Base-by-base conservation (phyloP, 2,113 vertebrate species). In the Sturnira hondurensis region DNA sequence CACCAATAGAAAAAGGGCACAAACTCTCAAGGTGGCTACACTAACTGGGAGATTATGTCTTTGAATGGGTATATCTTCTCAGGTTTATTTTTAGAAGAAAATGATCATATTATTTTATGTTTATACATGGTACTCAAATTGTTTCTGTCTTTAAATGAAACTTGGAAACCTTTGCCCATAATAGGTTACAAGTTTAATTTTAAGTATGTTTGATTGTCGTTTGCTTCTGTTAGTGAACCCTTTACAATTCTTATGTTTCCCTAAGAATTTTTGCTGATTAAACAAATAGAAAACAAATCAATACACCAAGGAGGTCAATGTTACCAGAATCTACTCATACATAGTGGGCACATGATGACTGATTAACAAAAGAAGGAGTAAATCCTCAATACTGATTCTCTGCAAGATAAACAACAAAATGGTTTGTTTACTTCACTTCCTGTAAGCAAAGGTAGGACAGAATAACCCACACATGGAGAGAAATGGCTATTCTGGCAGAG, bases 61-160 rank as follows among this genome's bases (percentile, higher is more conserved):
- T 73, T 26, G 26, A 16, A 58, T 36, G 67, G n/a, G 45, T 56
- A 83, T 2, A 58, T 4, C 6, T 22, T 78, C 81, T 65, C 6
- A n/a, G 41, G 45, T 71, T 67, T 56, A 54, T 78, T 93, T 93
- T 77, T 77, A 91, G 80, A 77, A 93, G 31, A 47, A 31, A 82
- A 86, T 38, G 20, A 83, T 71, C 24, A 33, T 31, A 28, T 70
- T 45, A 86, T 95, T 96, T 93, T 65, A 80, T 28, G 67, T 63
- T 84, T 47, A 58, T 1, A 68, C 4, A 6, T 74, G n/a, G 20
- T 89, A 81, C 47, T 92, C 41, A 73, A 91, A 47, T 36, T 88
- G 43, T 50, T 91, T 91, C 85, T 89, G n/a, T 19, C 43, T 81
- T 95, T 91, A 77, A 91, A 77, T 28, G 67, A 86, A 89, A 73